These are phyloP conservation scores for Mus musculus DNA, from an alignment of 2,113 vertebrate species.

Conservation along the genomic window DNA sequence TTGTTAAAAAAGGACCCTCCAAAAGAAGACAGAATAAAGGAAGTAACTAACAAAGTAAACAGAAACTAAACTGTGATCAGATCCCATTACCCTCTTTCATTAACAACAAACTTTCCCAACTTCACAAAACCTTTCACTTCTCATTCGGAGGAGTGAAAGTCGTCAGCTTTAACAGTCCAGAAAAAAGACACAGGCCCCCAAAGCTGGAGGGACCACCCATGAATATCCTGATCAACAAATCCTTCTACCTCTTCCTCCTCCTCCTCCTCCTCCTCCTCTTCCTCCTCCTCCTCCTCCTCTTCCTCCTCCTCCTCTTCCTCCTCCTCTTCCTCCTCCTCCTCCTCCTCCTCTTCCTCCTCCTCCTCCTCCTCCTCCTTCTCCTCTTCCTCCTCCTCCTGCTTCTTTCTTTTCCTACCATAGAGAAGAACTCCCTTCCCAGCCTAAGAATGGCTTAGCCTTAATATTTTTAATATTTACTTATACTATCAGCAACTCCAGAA, in stretches of 20 bases:
- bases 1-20: neutral
- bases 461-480: slow-evolving; percentile 31
- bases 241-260: no score
- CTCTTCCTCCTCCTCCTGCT: neutral
- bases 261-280: no score
- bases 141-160: neutral
- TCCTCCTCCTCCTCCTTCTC: no score
- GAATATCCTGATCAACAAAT: neutral
- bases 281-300: no score
- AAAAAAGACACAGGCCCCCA: neutral
- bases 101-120: neutral
- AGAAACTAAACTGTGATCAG: neutral
- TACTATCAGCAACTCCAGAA: neutral
- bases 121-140: neutral
- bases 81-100: neutral
- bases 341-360: no score
- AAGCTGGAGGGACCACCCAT: neutral
- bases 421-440: neutral
- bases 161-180: neutral
- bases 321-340: no score
- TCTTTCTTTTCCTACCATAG: neutral
- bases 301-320: no score
- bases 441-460: neutral
- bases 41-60: rapidly evolving
- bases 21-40: neutral